Conservation (phyloP, 37 sponge, comb jelly and placozoan species). For the Spongilla lacustris region DNA sequence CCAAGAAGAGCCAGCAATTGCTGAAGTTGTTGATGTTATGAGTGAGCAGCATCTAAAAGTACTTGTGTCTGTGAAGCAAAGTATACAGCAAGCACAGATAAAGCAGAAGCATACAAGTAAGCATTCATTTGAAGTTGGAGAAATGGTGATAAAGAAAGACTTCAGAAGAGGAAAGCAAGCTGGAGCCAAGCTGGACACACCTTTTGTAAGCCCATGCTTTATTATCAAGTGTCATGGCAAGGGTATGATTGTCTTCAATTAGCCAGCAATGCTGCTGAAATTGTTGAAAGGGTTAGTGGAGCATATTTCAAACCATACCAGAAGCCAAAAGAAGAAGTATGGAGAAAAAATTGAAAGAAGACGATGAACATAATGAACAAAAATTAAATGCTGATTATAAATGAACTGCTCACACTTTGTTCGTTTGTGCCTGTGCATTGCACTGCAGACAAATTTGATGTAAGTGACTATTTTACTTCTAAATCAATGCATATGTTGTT, state of each 20-base stretch:
- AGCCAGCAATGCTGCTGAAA: neutral
- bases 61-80: too few species aligned
- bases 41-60: too few species aligned
- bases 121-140: too few species aligned
- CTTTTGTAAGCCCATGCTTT: neutral
- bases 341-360: neutral
- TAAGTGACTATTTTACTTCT: neutral
- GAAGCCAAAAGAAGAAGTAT: neutral
- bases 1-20: too few species aligned
- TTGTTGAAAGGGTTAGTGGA: constrained; percentile 1
- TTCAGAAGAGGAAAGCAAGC: too few species aligned
- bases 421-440: neutral
- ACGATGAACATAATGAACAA: neutral
- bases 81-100: too few species aligned
- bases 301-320: neutral
- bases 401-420: neutral
- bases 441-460: neutral
- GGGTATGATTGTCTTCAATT: neutral
- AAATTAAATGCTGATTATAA: neutral
- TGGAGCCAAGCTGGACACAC: too few species aligned
- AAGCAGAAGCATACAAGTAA: too few species aligned
- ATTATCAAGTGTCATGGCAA: neutral
- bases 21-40: too few species aligned
- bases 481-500: neutral
- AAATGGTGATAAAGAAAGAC: too few species aligned